Conservation (phyloP, 2,113 vertebrate genomes). For the Pavo muticus region DNA sequence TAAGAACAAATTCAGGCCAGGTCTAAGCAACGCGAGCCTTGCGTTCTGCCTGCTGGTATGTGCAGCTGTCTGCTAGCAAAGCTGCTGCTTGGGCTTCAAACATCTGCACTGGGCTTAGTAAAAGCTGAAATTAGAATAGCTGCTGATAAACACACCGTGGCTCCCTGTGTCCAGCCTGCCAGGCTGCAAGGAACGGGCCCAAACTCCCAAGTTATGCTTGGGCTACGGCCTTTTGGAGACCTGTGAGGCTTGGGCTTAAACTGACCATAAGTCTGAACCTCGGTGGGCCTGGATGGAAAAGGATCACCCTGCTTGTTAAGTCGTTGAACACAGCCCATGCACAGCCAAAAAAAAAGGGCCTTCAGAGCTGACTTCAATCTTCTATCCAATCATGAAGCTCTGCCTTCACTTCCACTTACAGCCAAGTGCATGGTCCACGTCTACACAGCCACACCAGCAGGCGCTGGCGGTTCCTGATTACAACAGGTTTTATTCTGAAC, state of each 20-base stretch:
- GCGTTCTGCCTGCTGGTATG: background rate
- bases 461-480: background rate
- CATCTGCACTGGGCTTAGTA: background rate
- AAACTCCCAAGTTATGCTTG: background rate
- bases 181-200: background rate
- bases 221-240: background rate
- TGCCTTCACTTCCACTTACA: background rate
- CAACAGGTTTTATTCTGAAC: background rate
- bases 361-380: background rate
- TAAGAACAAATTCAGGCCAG: background rate
- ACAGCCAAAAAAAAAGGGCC: background rate
- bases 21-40: background rate
- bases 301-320: background rate
- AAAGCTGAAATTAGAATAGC: background rate
- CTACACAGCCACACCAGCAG: background rate
- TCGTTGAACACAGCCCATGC: rapidly evolving
- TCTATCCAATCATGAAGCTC: background rate
- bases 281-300: rapidly evolving
- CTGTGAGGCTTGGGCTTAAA: background rate
- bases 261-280: background rate
- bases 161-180: background rate
- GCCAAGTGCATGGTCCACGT: background rate
- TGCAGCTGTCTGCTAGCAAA: background rate
- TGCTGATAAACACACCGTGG: background rate
- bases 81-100: background rate